These are phyloP conservation scores for Eulemur macaco DNA, from an alignment of 2,113 vertebrate species.

Conservation along the genomic window DNA sequence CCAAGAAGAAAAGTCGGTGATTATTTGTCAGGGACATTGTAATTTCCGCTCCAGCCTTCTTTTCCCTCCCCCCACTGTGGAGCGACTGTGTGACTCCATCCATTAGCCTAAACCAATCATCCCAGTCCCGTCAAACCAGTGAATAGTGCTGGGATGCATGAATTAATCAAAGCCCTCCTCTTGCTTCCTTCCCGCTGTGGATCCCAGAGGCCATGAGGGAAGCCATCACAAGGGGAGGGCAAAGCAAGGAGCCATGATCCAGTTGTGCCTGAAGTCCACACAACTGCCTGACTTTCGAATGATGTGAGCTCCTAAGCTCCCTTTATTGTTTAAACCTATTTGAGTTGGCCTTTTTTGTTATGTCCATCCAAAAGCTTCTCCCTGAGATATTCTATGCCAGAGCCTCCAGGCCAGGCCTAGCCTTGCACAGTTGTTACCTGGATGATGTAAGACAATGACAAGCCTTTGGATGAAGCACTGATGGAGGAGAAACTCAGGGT, in stretches of 20 bases:
- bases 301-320: background rate
- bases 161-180: background rate
- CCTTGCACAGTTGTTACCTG: conserved; percentile 79
- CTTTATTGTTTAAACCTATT: background rate
- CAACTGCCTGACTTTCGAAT: background rate
- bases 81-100: background rate
- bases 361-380: background rate
- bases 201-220: background rate
- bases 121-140: background rate
- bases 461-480: conserved; percentile 84
- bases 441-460: conserved; percentile 88
- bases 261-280: background rate
- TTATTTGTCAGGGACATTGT: background rate
- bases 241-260: background rate
- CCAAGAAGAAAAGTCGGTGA: background rate
- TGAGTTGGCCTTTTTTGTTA: background rate
- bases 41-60: background rate
- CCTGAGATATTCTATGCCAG: background rate
- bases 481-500: conserved; percentile 80
- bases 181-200: background rate
- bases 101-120: background rate
- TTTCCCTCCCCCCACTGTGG: background rate
- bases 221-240: background rate
- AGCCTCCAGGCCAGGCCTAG: background rate
- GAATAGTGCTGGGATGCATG: background rate